A percentile compares a stretch with the other conserved stretches of the same genome.
These are phyloP conservation scores for Dolichotis patagonum DNA, from an alignment of 2,113 vertebrate genomes.

Conservation along the genomic window DNA sequence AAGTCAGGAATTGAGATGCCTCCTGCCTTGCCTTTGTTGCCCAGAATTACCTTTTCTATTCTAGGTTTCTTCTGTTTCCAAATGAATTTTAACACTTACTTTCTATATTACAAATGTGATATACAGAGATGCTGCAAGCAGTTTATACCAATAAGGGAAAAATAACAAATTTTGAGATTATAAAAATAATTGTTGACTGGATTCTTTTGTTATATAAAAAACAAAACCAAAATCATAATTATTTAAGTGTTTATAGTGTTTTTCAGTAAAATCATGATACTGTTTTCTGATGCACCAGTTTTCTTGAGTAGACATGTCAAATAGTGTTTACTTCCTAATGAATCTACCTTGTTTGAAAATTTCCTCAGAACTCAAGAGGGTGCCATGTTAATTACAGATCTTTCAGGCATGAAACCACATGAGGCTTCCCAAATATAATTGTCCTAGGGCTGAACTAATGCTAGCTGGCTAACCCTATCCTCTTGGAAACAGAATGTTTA, in stretches of 20 bases:
- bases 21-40: too few species aligned
- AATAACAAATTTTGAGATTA: conserved; percentile 9
- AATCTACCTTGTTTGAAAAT: background rate
- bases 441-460: background rate
- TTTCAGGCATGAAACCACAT: background rate
- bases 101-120: background rate
- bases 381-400: background rate
- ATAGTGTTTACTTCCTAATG: background rate
- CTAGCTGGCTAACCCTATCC: background rate
- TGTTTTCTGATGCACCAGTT: background rate
- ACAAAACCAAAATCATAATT: background rate
- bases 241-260: background rate
- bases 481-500: background rate
- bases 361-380: background rate
- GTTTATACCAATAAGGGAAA: background rate
- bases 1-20: too few species aligned
- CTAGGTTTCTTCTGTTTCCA: too few species aligned
- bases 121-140: background rate
- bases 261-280: background rate
- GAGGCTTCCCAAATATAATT: background rate
- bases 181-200: background rate
- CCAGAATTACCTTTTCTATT: too few species aligned
- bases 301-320: background rate
- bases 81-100: too few species aligned
- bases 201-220: background rate